Base-by-base conservation (phyloP, 2,888 invertebrate species). In the Drosophila cracens region DNA sequence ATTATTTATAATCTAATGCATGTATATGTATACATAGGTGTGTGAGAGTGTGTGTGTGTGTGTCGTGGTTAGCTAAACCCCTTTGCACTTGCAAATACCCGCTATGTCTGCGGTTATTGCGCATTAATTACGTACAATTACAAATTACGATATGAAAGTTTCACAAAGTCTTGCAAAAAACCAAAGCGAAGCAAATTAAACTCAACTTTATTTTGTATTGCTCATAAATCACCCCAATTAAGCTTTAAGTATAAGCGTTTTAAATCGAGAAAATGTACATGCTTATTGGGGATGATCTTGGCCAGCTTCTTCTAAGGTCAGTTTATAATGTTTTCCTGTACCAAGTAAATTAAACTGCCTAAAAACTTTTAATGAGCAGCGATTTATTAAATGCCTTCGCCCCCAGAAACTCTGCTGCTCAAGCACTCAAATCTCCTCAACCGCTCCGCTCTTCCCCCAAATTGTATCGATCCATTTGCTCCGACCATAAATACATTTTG, bases 71-170 rank as follows among this genome's bases (percentile, higher is more conserved):
- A 53, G 76, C 53, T 67, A 79, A 77, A 56, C 74, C 70, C 56
- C 70, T 48, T 59, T 63, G 49, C 68, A 73, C 67, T 71, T 64
- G 38, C 38, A 25, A 57, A 27, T 33, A 46, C 10, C 31, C 48
- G 11, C 43, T 38, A 46, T 46, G 36, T 46, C 66, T 65, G 61
- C 31, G 79, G 54, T 48, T 81, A 83, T 79, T 76, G 82, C 83
- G 73, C 76, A 79, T 86, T 91, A 87, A 89, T 89, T 90, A 88
- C 83, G 76, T 62, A 80, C 83, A 86, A 87, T 87, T 86, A 81
- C 64, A 75, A 71, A 69, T 90, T 71, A 70, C 73, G 80, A 67
- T 74, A 77, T 66, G 71, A 77, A 75, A 87, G 83, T 85, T 74
- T 67, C 61, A 52, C 70, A 70, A 82, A 76, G 65, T 51, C 58